phyloP scores from a whole-genome alignment of 1,140 invertebrate species.

The Choristoneura fumiferana region DNA sequence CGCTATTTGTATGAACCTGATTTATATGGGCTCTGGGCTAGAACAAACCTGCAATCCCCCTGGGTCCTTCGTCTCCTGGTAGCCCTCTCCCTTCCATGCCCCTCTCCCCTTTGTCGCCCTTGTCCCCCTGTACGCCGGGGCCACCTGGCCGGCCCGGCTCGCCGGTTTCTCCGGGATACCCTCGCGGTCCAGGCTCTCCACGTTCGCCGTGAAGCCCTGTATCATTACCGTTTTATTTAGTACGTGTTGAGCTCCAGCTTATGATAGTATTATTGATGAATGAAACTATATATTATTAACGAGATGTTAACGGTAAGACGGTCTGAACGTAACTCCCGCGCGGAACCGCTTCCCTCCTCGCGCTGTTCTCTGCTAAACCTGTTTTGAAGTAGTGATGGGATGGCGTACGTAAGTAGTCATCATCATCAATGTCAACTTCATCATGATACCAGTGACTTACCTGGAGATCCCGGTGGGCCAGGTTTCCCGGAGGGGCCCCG shows the following conservation, averaged over 20 bases:
- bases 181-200: conserved; percentile 72
- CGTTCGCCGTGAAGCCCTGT: conserved; percentile 49
- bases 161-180: conserved; percentile 83
- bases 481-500: conserved; percentile 52
- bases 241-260: too few relatives aligned
- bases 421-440: too few relatives aligned
- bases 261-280: too few relatives aligned
- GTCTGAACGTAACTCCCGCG: too few relatives aligned
- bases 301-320: too few relatives aligned
- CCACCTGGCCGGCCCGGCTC: conserved; percentile 79
- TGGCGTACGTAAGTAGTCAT: too few relatives aligned
- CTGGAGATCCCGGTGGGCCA: conserved; percentile 45
- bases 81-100: conserved; percentile 83
- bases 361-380: too few relatives aligned
- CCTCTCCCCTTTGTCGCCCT: conserved; percentile 86
- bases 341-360: too few relatives aligned
- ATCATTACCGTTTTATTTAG: too few relatives aligned
- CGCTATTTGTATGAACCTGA: too few relatives aligned
- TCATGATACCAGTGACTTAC: conserved; percentile 30
- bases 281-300: too few relatives aligned
- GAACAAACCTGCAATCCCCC: conserved; percentile 81
- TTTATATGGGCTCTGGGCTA: neutral
- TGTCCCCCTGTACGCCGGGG: conserved; percentile 80
- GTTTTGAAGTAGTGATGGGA: too few relatives aligned
- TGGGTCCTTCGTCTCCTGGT: conserved; percentile 83